Evolutionary conservation across 2,888 invertebrate genomes (phyloP), one percentile per base, ranked within the genome.

Genomic region (Andricus curvator): DNA sequence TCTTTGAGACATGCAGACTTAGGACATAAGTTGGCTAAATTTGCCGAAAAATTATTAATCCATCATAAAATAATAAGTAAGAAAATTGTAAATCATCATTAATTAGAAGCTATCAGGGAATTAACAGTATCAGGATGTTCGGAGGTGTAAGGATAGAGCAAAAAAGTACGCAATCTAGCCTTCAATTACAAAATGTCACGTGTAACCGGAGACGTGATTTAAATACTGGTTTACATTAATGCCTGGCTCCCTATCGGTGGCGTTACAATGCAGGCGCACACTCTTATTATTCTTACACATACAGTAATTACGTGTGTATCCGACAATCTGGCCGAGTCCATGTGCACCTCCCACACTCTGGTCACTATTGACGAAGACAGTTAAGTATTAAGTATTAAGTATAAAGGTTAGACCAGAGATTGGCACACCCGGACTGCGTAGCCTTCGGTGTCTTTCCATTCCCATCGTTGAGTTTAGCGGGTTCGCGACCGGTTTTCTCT

Each of bases 161-260:
- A 48, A 48, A 68, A 17, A 13, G 68, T 22, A 62, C 44, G 68
- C 68, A 44, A 68, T 22, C 17, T 25, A 68, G 68, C 74, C 74
- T 74, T 74, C 51, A 74, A 33, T 74, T 74, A 56, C 29, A 56
- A 74, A 74, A 74, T 74, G 33, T 56, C 74, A 74, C 33, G 51
- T 74, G 56, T 74, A 74, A 56, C 51, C 29, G 13, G 70, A 70
- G 29, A 48, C 29, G 29, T 74, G 29, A 74, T 56, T 74, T 74
- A 33, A 74, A 51, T 74, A 74, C 56, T 33, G 74, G 74, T 74
- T 74, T 74, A n/a, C 29, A 51, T 56, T 56, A 74, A 37, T 33
- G 29, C 20, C 29, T 11, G 20, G 20, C 29, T 70, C 20, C n/a
- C 33, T 11, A n/a, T 67, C 37, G 33, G 74, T 74, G 74, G 74